Evolutionary conservation across 1,140 invertebrate genomes (phyloP).

Genomic region (Drosophila littoralis): DNA sequence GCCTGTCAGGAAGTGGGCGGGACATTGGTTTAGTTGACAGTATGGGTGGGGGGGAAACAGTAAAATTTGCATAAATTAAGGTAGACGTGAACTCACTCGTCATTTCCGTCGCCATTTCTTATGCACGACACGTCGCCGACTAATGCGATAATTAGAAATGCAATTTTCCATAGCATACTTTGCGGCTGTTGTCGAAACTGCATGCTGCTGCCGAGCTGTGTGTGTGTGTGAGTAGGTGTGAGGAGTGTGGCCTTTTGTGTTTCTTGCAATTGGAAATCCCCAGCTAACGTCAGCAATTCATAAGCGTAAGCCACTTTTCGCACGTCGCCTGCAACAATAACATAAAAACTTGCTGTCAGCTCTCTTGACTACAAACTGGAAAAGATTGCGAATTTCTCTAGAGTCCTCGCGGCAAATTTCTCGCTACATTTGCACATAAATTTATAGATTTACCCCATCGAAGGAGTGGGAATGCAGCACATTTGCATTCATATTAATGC

Average conservation of each 20-base stretch:
- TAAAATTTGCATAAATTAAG: conserved; percentile 72
- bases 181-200: conserved; percentile 63
- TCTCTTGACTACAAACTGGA: conserved; percentile 48
- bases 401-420: conserved; percentile 50
- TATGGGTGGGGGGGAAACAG: background rate
- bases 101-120: conserved; percentile 67
- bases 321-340: conserved; percentile 67
- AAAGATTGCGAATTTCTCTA: conserved; percentile 68
- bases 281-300: conserved; percentile 70
- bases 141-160: conserved; percentile 84
- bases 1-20: conserved; percentile 13
- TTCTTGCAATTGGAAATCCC: conserved; percentile 57
- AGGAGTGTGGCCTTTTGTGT: background rate
- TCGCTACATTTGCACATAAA: conserved; percentile 78
- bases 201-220: conserved; percentile 40
- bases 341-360: conserved; percentile 78
- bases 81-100: conserved; percentile 62
- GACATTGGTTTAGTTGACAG: conserved; percentile 2
- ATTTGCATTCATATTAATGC: conserved; percentile 82
- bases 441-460: conserved; percentile 65
- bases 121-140: conserved; percentile 78
- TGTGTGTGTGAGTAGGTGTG: background rate
- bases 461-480: conserved; percentile 8
- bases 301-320: conserved; percentile 65
- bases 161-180: conserved; percentile 82